phyloP scores from a whole-genome alignment of 2,888 invertebrate genomes.

The Trissoscelio sp. region DNA sequence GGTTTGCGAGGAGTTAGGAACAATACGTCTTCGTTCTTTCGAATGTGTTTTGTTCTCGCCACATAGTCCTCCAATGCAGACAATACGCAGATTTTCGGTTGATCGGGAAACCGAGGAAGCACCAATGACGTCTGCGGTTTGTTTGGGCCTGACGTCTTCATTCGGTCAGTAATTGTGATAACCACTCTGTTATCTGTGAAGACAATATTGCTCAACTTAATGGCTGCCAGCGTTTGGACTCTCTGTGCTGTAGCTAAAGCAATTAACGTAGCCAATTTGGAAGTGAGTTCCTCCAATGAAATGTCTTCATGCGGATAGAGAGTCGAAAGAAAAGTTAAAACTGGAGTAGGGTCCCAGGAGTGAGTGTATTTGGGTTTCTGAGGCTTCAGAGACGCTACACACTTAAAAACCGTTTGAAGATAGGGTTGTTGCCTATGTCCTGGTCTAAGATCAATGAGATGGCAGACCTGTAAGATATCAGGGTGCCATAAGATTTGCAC shows the following conservation, averaged over 20 bases:
- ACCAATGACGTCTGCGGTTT: not conserved
- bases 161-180: not conserved
- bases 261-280: not conserved
- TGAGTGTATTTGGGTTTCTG: conserved; percentile 67
- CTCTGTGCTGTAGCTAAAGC: conserved; percentile 11
- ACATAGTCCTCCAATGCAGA: conserved; percentile 13
- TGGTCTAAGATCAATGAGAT: not conserved
- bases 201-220: not conserved
- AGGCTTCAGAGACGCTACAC: conserved; percentile 35
- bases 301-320: not conserved
- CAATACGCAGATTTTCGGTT: not conserved
- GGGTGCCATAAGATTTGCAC: not conserved
- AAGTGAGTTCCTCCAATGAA: not conserved
- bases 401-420: conserved; percentile 1
- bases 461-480: not conserved
- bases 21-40: not conserved
- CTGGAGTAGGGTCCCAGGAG: conserved; percentile 4
- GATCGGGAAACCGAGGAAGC: not conserved
- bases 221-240: conserved; percentile 2
- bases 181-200: not conserved
- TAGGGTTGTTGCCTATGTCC: not conserved
- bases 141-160: not conserved
- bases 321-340: not conserved
- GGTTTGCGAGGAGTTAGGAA: conserved; percentile 15
- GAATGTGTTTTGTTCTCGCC: not conserved